Conservation (phyloP, 2,888 invertebrate species). For the Hipparchia semele region DNA sequence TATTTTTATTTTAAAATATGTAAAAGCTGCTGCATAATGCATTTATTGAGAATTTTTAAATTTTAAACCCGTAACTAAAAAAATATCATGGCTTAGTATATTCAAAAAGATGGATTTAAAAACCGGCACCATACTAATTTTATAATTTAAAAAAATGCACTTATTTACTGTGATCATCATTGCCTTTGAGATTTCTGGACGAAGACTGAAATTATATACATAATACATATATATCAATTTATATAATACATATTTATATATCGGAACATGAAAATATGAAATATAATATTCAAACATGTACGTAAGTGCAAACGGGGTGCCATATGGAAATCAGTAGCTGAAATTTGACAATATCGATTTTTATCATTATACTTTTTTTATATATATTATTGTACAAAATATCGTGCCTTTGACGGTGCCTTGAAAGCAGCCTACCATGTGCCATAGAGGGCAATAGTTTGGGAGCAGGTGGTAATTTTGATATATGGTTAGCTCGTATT, state of each 20-base stretch:
- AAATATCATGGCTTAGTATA: constrained; percentile 12
- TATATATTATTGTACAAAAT: constrained; percentile 41
- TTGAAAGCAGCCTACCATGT: constrained; percentile 50
- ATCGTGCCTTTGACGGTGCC: constrained; percentile 43
- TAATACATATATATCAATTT: constrained; percentile 44
- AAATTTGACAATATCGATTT: constrained; percentile 27
- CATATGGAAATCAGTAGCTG: constrained; percentile 64
- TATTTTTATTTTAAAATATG: not conserved
- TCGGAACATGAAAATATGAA: constrained; percentile 10
- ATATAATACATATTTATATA: constrained; percentile 46
- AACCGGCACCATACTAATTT: constrained; percentile 35
- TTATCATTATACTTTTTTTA: constrained; percentile 48
- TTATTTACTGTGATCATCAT: constrained; percentile 73
- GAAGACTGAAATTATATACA: constrained; percentile 72
- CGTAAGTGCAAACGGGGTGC: constrained; percentile 72
- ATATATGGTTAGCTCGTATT: not conserved
- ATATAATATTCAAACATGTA: constrained; percentile 50
- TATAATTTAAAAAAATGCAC: constrained; percentile 25
- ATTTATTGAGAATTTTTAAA: not conserved
- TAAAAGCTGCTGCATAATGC: not conserved
- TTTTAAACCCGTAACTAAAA: not conserved
- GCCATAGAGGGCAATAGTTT: constrained; percentile 32
- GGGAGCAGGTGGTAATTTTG: not conserved
- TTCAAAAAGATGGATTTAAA: constrained; percentile 9
- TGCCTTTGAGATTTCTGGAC: constrained; percentile 80